Base-by-base conservation (phyloP, 2,797 vertebrate species). In the Coccyzus lansbergi region DNA sequence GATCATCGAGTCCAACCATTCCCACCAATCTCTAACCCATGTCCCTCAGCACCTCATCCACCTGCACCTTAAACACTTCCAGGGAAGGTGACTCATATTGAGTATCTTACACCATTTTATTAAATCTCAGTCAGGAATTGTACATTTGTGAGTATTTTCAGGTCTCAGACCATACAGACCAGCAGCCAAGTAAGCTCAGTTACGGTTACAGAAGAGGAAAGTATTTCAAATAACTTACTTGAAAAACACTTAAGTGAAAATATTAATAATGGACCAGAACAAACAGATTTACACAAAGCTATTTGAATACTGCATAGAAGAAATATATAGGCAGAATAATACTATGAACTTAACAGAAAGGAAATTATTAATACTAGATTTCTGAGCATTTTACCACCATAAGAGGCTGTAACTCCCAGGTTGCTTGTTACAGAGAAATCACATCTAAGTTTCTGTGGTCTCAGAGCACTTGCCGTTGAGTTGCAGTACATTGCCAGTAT, bases 381-480 rank as follows among this genome's bases (percentile, higher is more conserved):
- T 72, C 24, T 82, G 48, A 93, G 31, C 44, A 60, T 67, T 87
- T 92, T 80, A 18, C 55, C 38, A 52, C 63, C 76, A 65, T 55
- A 55, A 87, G 58, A 80, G 92, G 85, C 78, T 81, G 53, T 72
- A 93, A 76, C 85, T 91, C 75, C n/a, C 64, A 91, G 22, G 52
- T 89, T 87, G 51, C 60, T 60, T 92, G 28, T 62, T 67, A 59
- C 44, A 85, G 52, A 72, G 56, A 42, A 72, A 80, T 85, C 52
- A 91, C 42, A 65, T 65, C 68, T 69, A 86, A 44, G 59, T 67
- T 89, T 94, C 88, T 87, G 68, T 83, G 71, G 68, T 51, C 71
- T 94, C 56, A 52, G 9, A 89, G 56, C 64, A 94, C 71, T 87
- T 85, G 71, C 52, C 90, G 80, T 83, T 87, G 68, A 87, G 60